Conservation (phyloP, 1,140 invertebrate species). For the Plutomurus gul region DNA sequence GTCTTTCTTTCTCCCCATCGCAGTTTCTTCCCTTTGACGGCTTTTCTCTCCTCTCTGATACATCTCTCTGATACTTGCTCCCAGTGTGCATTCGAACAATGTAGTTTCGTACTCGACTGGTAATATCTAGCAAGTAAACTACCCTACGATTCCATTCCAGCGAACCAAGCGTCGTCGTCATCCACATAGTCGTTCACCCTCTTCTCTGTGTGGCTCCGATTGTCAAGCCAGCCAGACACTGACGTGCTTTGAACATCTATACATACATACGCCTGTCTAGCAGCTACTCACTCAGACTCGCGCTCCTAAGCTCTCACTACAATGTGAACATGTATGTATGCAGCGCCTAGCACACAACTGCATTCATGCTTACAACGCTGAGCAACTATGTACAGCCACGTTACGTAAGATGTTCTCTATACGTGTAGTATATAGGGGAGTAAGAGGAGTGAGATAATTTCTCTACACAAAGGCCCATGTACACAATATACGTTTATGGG, state of each 20-base stretch:
- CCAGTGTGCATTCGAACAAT: no score
- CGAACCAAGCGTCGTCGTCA: not conserved
- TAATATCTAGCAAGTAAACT: no score
- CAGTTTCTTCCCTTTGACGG: constrained; percentile 25
- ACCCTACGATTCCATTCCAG: not conserved
- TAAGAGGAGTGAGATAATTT: no score
- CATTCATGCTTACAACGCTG: no score
- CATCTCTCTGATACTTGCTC: not conserved
- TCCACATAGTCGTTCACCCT: constrained; percentile 6
- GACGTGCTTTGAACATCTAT: constrained; percentile 9
- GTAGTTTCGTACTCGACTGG: no score
- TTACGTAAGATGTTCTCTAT: no score
- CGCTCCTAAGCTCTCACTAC: not conserved
- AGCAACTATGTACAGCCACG: no score
- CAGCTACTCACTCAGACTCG: no score
- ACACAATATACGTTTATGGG: no score
- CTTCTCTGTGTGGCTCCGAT: not conserved
- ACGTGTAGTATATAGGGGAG: no score
- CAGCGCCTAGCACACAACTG: no score
- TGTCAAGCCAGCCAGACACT: constrained; percentile 12
- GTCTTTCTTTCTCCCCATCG: constrained; percentile 12
- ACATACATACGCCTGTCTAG: not conserved
- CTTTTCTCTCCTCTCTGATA: not conserved
- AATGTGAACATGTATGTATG: not conserved
- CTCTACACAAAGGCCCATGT: no score